Conservation (phyloP, 1,140 invertebrate genomes). For the Eupristina koningsbergeri region DNA sequence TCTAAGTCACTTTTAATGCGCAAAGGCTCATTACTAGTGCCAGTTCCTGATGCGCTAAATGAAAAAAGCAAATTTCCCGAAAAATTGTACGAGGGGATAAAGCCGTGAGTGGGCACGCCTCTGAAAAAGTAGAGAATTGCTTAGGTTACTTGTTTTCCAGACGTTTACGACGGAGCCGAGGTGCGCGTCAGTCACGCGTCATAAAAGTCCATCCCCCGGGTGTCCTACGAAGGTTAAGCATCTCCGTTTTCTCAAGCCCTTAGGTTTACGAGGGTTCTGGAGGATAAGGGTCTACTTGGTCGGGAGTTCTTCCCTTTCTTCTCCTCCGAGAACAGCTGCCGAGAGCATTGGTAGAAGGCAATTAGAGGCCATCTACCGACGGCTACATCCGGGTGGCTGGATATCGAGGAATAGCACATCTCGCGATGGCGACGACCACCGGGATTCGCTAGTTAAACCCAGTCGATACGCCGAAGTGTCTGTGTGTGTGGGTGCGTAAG, state of each 20-base stretch:
- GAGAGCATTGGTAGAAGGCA: not conserved
- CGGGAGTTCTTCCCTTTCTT: not conserved
- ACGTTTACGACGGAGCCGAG: not conserved
- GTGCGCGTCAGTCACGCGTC: not conserved
- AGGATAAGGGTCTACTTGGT: not conserved
- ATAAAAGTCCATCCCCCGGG: not conserved
- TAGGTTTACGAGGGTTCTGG: not conserved
- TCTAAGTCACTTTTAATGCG: not conserved
- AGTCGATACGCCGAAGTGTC: no score
- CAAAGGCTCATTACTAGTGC: not conserved
- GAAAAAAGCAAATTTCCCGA: not conserved
- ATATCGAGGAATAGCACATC: no score
- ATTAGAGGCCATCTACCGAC: not conserved
- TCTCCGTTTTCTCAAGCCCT: not conserved
- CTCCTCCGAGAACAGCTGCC: not conserved
- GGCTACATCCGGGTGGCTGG: not conserved
- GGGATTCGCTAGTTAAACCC: no score
- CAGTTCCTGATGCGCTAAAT: not conserved
- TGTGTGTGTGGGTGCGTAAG: not conserved
- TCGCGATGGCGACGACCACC: no score
- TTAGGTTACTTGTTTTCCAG: not conserved
- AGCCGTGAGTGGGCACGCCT: no score
- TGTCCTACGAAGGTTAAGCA: constrained; percentile 27
- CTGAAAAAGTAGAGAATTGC: not conserved
- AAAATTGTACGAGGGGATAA: not conserved